Base-by-base conservation (phyloP, 1,140 invertebrate genomes). In the Trichoplusia ni region DNA sequence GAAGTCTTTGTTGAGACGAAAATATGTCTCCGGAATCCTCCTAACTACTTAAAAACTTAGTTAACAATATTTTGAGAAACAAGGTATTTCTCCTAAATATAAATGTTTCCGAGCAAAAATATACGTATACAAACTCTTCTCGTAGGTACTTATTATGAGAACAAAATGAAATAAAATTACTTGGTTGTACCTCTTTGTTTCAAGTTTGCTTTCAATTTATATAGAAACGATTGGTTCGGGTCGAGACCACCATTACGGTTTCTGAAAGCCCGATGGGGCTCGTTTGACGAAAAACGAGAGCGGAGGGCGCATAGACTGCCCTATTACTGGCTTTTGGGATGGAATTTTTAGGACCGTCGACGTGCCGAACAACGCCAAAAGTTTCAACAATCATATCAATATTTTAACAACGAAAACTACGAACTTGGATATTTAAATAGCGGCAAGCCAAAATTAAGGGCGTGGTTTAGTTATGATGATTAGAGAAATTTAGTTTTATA, bases 241-340 rank as follows among this genome's bases (percentile, higher is more conserved):
- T 65, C 29, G 63, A 58, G 47, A 47, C 38, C 40, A 62, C 40
- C 49, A 56, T 58, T 71, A 60, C 16, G 51, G 40, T 56, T 49
- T 62, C 33, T 18, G 47, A 65, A 64, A 49, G 49, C 67, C 81
- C 81, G 62, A 63, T 71, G 77, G 79, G 79, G 63, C 72, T 73
- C 69, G 71, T 84, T 84, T 75, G 71, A 51, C 69, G 71, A 75
- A 81, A 82, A 78, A 76, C 63, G 75, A 69, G 66, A 64, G 42
- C 21, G 7, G 23, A 44, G 13, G 47, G 35, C 49, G 37, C 38
- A 58, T 47, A 9, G 33, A 51, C 31, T 37, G 7, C 46, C 47
- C 33, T 37, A 60, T 60, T 54, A 59, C 54, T 51, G 33, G 38
- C 13, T 62, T n/a, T 51, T 51, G 44, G 35, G 46, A 19, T 60